These are phyloP conservation scores for Stenoptilia bipunctidactyla DNA, from an alignment of 2,888 invertebrate genomes.

Conservation along the genomic window DNA sequence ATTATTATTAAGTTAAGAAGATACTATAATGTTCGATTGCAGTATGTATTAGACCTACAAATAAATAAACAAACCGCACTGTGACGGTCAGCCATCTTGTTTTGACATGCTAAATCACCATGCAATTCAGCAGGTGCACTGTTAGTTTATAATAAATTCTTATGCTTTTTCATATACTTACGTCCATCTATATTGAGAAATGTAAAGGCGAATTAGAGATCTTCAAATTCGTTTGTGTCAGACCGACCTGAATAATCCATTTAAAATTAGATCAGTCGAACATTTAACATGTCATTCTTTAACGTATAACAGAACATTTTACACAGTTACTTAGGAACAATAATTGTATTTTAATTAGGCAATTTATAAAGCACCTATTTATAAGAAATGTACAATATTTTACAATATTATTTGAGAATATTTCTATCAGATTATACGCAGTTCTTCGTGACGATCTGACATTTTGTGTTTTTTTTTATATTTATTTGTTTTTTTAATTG, in stretches of 20 bases:
- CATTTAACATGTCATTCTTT: too few species aligned
- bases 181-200: slow-evolving; percentile 23
- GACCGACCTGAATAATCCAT: too few species aligned
- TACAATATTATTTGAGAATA: slow-evolving; percentile 25
- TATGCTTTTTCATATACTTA: slow-evolving; percentile 33
- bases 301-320: not conserved
- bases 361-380: too few species aligned
- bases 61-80: slow-evolving; percentile 20
- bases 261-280: too few species aligned
- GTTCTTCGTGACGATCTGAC: slow-evolving; percentile 30
- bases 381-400: slow-evolving; percentile 11
- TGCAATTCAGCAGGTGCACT: slow-evolving; percentile 11
- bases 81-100: slow-evolving; percentile 50
- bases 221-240: too few species aligned
- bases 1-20: too few species aligned
- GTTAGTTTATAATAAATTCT: slow-evolving; percentile 7
- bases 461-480: slow-evolving; percentile 25
- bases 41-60: not conserved
- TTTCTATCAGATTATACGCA: slow-evolving; percentile 45
- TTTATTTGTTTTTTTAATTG: slow-evolving; percentile 11
- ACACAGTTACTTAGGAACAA: not conserved
- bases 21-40: too few species aligned
- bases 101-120: slow-evolving; percentile 17
- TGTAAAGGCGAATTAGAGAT: too few species aligned
- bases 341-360: too few species aligned